A percentile compares a stretch with the other conserved stretches of the same genome.
Conservation (phyloP, 1,140 invertebrate species). For the Drosophila ogumai region DNA sequence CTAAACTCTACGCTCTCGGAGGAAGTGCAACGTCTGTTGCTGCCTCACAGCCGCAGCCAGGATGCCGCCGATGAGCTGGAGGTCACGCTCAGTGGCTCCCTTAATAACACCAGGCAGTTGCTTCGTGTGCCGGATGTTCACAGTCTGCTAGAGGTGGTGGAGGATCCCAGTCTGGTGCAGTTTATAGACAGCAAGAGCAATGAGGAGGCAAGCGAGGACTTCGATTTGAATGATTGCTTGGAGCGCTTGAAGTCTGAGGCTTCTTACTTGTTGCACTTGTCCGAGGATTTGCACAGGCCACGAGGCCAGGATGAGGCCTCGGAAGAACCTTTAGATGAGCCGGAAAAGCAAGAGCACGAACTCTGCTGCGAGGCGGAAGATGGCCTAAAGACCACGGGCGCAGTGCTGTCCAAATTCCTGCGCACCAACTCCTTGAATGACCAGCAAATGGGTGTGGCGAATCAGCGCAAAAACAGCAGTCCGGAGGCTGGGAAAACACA, state of each 20-base stretch:
- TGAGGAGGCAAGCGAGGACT: conserved; percentile 81
- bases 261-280: conserved; percentile 88
- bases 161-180: conserved; percentile 79
- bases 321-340: conserved; percentile 50
- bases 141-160: conserved; percentile 86
- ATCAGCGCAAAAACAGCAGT: conserved; percentile 48
- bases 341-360: conserved; percentile 76
- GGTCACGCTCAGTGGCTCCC: conserved; percentile 55
- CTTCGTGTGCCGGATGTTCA: conserved; percentile 89
- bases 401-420: conserved; percentile 56
- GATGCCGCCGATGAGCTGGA: conserved; percentile 65
- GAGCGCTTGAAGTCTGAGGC: conserved; percentile 88
- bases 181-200: conserved; percentile 80
- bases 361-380: conserved; percentile 76
- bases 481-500: conserved; percentile 51
- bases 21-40: conserved; percentile 86
- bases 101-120: conserved; percentile 57
- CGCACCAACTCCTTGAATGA: conserved; percentile 76
- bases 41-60: conserved; percentile 63
- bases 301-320: conserved; percentile 16
- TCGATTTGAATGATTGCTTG: conserved; percentile 88
- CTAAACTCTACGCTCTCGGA: conserved; percentile 90
- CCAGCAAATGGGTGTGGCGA: conserved; percentile 69
- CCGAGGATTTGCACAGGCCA: conserved; percentile 81
- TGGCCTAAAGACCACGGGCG: conserved; percentile 63